Percentiles rank a stretch among this genome's conserved stretches.
Evolutionary conservation across 37 sponge, comb jelly and placozoan species (phyloP).

Genomic region (Oopsacas minuta): DNA sequence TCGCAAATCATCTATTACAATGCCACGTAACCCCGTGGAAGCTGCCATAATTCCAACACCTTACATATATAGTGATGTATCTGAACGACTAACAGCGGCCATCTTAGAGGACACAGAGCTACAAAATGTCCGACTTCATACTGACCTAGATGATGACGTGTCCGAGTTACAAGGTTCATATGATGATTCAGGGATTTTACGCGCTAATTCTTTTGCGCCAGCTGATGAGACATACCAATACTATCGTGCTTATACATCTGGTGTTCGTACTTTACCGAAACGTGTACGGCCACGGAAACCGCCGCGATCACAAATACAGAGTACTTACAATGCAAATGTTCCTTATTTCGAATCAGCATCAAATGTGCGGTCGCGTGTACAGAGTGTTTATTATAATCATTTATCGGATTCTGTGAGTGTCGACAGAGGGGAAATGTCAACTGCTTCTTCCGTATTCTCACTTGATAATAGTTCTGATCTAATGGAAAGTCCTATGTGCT

Average conservation of each 20-base stretch:
- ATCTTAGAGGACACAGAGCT: neutral
- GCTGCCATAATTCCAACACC: neutral
- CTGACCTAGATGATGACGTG: slow-evolving; percentile 1
- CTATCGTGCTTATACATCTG: neutral
- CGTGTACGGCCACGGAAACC: neutral
- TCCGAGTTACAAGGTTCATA: neutral
- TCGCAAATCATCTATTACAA: neutral
- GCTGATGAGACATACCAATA: neutral
- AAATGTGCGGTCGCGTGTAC: neutral
- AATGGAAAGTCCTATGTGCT: neutral
- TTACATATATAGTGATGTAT: neutral
- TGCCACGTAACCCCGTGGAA: neutral
- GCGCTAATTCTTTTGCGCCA: neutral
- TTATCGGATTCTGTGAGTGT: neutral
- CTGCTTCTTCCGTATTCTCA: neutral
- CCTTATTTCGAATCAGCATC: neutral
- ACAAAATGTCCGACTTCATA: neutral
- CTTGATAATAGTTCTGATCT: neutral
- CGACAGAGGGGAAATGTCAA: neutral
- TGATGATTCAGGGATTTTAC: neutral
- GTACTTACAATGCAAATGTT: neutral
- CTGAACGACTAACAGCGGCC: neutral
- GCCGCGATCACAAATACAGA: neutral
- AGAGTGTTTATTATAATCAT: neutral
- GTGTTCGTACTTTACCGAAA: neutral